A percentile compares a stretch with the other conserved stretches of the same genome.
phyloP scores from a whole-genome alignment of 2,797 vertebrate species.

The Yasuhikotakia modesta region DNA sequence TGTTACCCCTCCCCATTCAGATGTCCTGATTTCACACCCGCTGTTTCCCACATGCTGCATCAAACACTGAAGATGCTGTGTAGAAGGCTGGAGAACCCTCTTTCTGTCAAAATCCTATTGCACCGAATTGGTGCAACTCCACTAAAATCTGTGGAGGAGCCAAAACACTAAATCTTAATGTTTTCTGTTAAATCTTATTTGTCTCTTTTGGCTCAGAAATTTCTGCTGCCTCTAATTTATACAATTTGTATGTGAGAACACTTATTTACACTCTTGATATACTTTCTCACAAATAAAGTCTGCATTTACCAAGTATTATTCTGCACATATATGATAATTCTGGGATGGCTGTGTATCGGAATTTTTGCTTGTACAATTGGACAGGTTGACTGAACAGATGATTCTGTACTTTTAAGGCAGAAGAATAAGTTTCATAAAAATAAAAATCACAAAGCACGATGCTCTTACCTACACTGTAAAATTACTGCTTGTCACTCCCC shows the following conservation, averaged over 20 bases:
- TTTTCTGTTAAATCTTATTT: constrained; percentile 1
- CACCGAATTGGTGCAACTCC: not conserved
- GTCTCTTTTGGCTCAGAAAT: not conserved
- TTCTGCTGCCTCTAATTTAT: not conserved
- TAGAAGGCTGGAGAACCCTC: constrained; percentile 16
- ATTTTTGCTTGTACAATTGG: no score
- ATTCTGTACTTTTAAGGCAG: not conserved
- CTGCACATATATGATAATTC: no score
- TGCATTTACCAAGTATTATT: no score
- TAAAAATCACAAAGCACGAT: not conserved
- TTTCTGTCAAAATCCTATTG: constrained; percentile 15
- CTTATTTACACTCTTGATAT: not conserved
- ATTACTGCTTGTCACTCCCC: not conserved
- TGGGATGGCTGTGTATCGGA: no score
- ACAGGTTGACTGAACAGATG: not conserved
- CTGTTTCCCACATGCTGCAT: constrained; percentile 34
- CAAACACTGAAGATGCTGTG: constrained; percentile 16
- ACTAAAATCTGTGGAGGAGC: not conserved
- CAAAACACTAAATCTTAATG: not conserved
- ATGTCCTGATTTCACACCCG: constrained; percentile 38
- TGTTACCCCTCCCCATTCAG: constrained; percentile 41
- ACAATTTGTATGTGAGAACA: not conserved
- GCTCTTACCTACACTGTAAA: not conserved
- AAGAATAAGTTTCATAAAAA: not conserved
- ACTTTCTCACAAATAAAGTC: not conserved